Evolutionary conservation across 2,888 invertebrate genomes (phyloP).

Genomic region (Thera britannica): DNA sequence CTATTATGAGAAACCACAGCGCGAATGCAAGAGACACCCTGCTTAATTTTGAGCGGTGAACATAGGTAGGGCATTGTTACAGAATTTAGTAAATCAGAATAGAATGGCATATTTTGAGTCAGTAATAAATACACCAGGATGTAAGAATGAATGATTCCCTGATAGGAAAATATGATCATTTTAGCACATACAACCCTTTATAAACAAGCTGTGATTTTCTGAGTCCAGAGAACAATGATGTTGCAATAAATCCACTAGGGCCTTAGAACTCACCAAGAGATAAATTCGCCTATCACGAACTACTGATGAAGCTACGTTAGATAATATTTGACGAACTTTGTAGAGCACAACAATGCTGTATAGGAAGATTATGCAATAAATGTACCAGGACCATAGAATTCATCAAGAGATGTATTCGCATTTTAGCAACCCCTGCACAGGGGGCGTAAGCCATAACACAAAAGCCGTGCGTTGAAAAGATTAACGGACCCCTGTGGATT

Average conservation of each 20-base stretch:
- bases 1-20: not conserved
- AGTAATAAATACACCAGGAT: constrained; percentile 5
- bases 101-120: not conserved
- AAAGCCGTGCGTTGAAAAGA: constrained; percentile 13
- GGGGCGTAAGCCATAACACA: constrained; percentile 19
- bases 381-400: constrained; percentile 28
- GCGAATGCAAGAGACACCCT: too few relatives aligned
- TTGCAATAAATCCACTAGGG: constrained; percentile 21
- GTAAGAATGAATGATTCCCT: not conserved
- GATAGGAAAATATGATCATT: not conserved
- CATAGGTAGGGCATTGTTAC: not conserved
- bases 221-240: not conserved
- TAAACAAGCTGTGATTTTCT: not conserved
- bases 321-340: not conserved
- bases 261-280: constrained; percentile 8
- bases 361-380: constrained; percentile 37
- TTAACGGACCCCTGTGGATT: constrained; percentile 22
- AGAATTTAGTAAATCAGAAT: not conserved
- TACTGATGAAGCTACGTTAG: not conserved
- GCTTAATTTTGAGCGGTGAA: not conserved
- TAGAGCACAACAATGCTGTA: constrained; percentile 10
- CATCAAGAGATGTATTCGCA: constrained; percentile 20
- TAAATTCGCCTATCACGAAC: constrained; percentile 5
- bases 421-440: constrained; percentile 16
- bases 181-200: not conserved